Percentiles rank a stretch among this genome's conserved stretches.
These are phyloP conservation scores for Ondatra zibethicus DNA, from an alignment of 2,113 vertebrate species.

Conservation along the genomic window DNA sequence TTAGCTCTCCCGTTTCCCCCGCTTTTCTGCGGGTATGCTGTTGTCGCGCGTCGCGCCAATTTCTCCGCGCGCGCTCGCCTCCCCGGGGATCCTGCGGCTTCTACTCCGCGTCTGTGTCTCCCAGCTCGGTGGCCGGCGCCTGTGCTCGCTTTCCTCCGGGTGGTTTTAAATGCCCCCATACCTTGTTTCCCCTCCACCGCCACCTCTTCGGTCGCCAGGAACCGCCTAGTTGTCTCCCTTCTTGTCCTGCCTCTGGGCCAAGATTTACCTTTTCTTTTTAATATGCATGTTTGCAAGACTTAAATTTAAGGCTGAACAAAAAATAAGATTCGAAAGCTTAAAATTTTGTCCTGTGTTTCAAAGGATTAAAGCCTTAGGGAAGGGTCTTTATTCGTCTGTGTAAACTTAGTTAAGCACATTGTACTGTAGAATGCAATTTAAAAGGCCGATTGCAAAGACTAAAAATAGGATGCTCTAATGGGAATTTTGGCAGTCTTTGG, in stretches of 20 bases:
- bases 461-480: conserved; percentile 77
- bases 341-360: background rate
- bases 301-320: background rate
- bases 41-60: conserved; percentile 43
- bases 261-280: background rate
- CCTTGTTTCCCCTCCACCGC: background rate
- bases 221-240: background rate
- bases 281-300: background rate
- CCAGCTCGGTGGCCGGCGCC: background rate
- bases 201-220: background rate
- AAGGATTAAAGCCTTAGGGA: background rate
- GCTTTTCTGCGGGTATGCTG: background rate
- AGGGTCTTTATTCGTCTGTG: background rate
- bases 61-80: background rate
- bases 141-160: background rate
- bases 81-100: background rate
- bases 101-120: background rate
- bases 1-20: background rate
- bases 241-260: background rate
- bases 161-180: background rate
- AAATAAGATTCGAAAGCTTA: conserved; percentile 42
- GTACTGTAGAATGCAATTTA: conserved; percentile 52
- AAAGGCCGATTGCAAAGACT: conserved; percentile 48
- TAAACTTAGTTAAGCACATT: conserved; percentile 65
- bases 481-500: conserved; percentile 67